Percentiles rank a stretch among this genome's conserved stretches.
These are phyloP conservation scores for Urophycis tenuis DNA, from an alignment of 2,797 vertebrate species.

Conservation along the genomic window DNA sequence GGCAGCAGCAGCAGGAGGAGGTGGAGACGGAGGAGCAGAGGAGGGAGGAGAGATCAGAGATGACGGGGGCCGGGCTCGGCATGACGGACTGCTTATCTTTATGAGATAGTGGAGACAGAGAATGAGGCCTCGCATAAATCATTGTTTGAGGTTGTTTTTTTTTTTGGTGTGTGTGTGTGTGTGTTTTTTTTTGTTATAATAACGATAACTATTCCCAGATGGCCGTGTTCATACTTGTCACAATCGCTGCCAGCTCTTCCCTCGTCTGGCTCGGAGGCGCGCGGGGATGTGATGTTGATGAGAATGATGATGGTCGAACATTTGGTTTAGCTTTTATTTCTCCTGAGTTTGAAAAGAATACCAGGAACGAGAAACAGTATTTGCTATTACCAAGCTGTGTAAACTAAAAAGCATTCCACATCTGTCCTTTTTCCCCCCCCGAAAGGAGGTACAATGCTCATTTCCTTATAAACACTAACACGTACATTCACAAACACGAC, in stretches of 20 bases:
- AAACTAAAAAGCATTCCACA: background rate
- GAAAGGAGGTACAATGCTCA: background rate
- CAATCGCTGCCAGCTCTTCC: slow-evolving; percentile 46
- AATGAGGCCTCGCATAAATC: slow-evolving; percentile 56
- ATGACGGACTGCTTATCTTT: slow-evolving; percentile 58
- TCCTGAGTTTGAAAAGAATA: slow-evolving; percentile 5
- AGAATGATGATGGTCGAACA: slow-evolving; percentile 6
- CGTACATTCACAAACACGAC: background rate
- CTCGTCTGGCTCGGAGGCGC: slow-evolving; percentile 28
- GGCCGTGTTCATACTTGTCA: slow-evolving; percentile 50
- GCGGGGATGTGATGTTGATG: slow-evolving; percentile 6
- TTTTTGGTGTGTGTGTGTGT: no score
- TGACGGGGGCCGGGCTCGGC: slow-evolving; percentile 34
- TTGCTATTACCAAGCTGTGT: background rate
- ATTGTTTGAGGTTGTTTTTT: slow-evolving; percentile 44
- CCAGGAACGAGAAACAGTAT: background rate
- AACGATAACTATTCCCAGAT: slow-evolving; percentile 66
- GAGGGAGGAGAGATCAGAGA: slow-evolving; percentile 46
- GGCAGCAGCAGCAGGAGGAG: no score
- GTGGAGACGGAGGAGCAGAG: slow-evolving; percentile 19
- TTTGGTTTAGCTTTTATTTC: slow-evolving; percentile 19
- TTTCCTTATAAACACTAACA: background rate
- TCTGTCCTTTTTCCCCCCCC: background rate
- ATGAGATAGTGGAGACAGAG: slow-evolving; percentile 52
- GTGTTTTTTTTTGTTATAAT: slow-evolving; percentile 48